A percentile compares a stretch with the other conserved stretches of the same genome.
Conservation (phyloP, 2,888 invertebrate genomes). For the Smittia sp. region DNA sequence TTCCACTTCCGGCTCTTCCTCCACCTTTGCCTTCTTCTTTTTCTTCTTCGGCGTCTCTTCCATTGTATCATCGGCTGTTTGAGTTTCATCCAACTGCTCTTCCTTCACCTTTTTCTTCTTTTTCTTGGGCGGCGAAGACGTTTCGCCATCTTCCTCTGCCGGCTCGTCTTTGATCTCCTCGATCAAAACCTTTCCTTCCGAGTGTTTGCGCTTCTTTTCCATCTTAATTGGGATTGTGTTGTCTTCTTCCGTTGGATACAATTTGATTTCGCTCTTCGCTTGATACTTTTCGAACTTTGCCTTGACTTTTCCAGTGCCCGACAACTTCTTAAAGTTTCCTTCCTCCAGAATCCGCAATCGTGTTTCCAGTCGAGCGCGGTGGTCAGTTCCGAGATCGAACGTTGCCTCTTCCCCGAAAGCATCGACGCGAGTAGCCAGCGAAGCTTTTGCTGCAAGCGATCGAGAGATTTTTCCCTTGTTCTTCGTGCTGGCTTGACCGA, state of each 20-base stretch:
- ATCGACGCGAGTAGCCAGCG: constrained; percentile 89
- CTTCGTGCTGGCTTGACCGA: constrained; percentile 84
- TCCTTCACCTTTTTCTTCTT: constrained; percentile 52
- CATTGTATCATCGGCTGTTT: constrained; percentile 46
- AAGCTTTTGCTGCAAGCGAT: constrained; percentile 95
- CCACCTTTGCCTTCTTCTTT: constrained; percentile 47
- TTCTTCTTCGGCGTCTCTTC: constrained; percentile 48
- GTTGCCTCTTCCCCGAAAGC: constrained; percentile 89
- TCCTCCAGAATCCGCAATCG: constrained; percentile 78
- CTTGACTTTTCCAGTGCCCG: constrained; percentile 84
- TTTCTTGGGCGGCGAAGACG: constrained; percentile 48
- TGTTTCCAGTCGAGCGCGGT: constrained; percentile 83
- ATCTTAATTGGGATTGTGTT: constrained; percentile 65
- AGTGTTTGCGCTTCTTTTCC: constrained; percentile 60
- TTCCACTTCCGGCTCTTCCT: constrained; percentile 44
- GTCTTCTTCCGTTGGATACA: constrained; percentile 77
- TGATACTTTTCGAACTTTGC: constrained; percentile 93
- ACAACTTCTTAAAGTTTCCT: constrained; percentile 75
- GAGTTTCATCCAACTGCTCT: constrained; percentile 46
- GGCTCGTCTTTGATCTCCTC: constrained; percentile 45
- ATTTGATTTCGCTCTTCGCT: constrained; percentile 68
- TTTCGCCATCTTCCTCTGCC: constrained; percentile 45
- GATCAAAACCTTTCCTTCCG: constrained; percentile 49
- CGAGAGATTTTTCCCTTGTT: constrained; percentile 94
- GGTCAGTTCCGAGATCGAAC: constrained; percentile 82